Percentiles rank a stretch among this genome's conserved stretches.
phyloP scores from a whole-genome alignment of 2,797 vertebrate species.

The Enteromius trimaculatus region DNA sequence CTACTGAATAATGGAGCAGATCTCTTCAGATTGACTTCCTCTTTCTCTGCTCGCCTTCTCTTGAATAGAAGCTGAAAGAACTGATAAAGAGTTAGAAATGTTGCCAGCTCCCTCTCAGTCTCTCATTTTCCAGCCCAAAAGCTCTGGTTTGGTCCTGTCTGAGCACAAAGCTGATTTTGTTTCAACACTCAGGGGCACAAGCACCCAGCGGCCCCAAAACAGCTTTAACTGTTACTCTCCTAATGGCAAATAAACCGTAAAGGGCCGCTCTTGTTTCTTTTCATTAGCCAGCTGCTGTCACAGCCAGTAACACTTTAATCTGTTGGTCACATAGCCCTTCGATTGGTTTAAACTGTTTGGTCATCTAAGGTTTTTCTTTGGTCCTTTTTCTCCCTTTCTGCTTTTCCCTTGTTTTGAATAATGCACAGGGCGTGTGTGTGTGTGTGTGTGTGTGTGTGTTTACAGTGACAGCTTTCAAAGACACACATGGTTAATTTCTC shows the following conservation, averaged over 20 bases:
- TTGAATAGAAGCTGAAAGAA: conserved; percentile 26
- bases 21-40: conserved; percentile 24
- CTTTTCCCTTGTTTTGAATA: conserved; percentile 5
- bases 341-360: conserved; percentile 13
- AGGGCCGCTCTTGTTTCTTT: neutral
- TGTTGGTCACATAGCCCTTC: conserved; percentile 9
- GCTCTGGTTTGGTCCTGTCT: conserved; percentile 22
- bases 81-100: conserved; percentile 26
- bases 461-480: neutral
- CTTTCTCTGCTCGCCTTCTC: conserved; percentile 24
- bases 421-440: neutral
- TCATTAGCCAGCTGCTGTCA: conserved; percentile 19
- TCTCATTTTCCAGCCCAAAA: conserved; percentile 36
- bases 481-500: neutral
- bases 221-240: conserved; percentile 18
- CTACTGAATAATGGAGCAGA: conserved; percentile 44
- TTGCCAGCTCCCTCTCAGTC: conserved; percentile 38
- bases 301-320: conserved; percentile 25
- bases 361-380: conserved; percentile 15
- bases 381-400: neutral
- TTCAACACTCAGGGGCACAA: conserved; percentile 29
- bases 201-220: conserved; percentile 29
- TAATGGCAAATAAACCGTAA: conserved; percentile 34
- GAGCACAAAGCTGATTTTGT: conserved; percentile 49
- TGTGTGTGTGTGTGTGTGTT: neutral